Base-by-base conservation (phyloP, 2,888 invertebrate genomes). In the Anticlea derivata region DNA sequence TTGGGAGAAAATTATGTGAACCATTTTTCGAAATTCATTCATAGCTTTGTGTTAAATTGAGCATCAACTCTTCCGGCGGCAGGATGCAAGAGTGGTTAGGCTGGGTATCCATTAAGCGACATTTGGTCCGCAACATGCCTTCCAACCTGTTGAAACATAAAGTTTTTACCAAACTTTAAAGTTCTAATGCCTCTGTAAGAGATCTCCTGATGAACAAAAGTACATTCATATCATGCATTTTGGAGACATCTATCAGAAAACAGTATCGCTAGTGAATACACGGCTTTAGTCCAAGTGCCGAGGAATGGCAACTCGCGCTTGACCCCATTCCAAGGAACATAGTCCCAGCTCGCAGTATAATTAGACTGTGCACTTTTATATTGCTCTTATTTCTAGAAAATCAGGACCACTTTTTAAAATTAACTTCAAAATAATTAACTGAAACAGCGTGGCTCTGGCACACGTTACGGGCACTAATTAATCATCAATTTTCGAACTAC, bases 251-350 rank as follows among this genome's bases (percentile, higher is more conserved):
- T 17, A 17, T 2, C 17, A 4, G 17, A 2, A 4, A 17, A 17
- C 17, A 4, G 2, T 17, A 4, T 2, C 17, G 17, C 17, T 17
- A 8, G 33, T 33, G 33, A 33, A 33, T 33, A 8, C 2, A 13
- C 7, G 3, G 33, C n/a, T 8, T 33, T 20, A 13, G 17, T 2
- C 8, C 8, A 7, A 13, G 38, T 24, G 13, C 20, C 13, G 7
- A 22, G 40, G 37, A 24, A 24, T 17, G 40, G n/a, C 31, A 31
- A 47, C 47, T 47, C 47, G 23, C 43, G 46, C 51, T 52, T 47
- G 52, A 52, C 47, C 47, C 43, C 41, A 52, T 52, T 47, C 31
- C 35, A 31, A 46, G 34, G 47, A 33, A 38, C 43, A 35, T 37
- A 35, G 40, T 33, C 40, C 29, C 29, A 6, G 50, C 50, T 39